Base-by-base conservation (phyloP, 2,113 vertebrate genomes). In the Rhabdornis inornatus region DNA sequence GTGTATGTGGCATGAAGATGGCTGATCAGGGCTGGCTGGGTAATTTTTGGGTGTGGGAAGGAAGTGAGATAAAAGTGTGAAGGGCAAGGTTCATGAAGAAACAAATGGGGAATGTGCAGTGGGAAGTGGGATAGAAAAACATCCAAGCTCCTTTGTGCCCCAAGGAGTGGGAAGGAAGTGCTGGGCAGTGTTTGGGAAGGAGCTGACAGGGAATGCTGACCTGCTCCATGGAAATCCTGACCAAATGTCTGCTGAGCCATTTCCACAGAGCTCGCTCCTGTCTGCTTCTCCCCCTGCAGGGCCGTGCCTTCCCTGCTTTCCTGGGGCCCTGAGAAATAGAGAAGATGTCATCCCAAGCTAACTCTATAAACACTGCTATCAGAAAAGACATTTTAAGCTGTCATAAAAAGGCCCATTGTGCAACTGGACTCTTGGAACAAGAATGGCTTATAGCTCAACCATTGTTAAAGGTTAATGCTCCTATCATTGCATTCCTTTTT, bases 401-500 rank as follows among this genome's bases (percentile, higher is more conserved):
- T 93, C 64, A 1, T 88, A 74, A 92, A 92, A 96, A 90, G 75
- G 89, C 45, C 31, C 72, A 47, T 84, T 90, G 72, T 92, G 77
- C 87, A 94, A 96, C 65, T 86, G 88, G 49, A 89, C 72, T 69
- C 79, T 93, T 97, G 96, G 89, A 96, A 56, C 37, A 80, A 35
- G 79, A 53, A 35, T 64, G 61, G 68, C 31, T 52, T 90, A 53
- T 74, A 92, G 71, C 91, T 96, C 83, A 87, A 50, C 79, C 64
- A 84, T 87, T 96, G 92, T 95, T 96, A 92, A 83, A 97, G 96
- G 90, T 93, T 97, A 94, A 96, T 91, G 79, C 79, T 97, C 83
- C 94, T 96, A 44, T 94, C 84, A 49, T 57, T 92, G 66, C 74
- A 91, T 92, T 97, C 96, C 84, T 96, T 84, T 86, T 93, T 79